Percentiles rank a stretch among this genome's conserved stretches.
phyloP scores from a whole-genome alignment of 1,140 invertebrate species.

The Apis florea region DNA sequence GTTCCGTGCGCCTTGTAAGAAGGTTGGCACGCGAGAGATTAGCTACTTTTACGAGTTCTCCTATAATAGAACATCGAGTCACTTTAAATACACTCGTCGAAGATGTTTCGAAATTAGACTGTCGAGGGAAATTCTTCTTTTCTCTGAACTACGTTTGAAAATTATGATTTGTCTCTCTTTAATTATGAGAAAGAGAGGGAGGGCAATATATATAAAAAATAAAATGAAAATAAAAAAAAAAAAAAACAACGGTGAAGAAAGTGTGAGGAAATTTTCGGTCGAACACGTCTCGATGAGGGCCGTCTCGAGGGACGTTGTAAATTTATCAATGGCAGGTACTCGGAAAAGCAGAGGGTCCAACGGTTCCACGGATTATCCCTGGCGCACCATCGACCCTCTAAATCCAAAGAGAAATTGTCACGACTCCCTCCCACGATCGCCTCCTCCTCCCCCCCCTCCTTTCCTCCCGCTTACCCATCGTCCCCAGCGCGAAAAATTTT shows the following conservation, averaged over 20 bases:
- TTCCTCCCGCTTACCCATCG: background rate
- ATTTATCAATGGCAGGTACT: slow-evolving; percentile 39
- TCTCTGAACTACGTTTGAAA: background rate
- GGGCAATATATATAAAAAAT: too few species aligned
- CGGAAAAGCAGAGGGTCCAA: slow-evolving; percentile 16
- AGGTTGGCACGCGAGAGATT: background rate
- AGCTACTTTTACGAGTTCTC: slow-evolving; percentile 9
- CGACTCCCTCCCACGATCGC: slow-evolving; percentile 5
- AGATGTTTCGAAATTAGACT: too few species aligned
- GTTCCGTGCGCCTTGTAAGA: slow-evolving; percentile 26
- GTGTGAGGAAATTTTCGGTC: background rate
- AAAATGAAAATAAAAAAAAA: too few species aligned
- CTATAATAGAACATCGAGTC: background rate
- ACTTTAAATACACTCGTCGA: background rate
- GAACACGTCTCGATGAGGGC: slow-evolving; percentile 1
- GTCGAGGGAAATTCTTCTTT: background rate
- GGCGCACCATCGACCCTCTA: background rate
- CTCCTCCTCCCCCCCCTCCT: too few species aligned
- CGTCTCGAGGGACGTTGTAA: slow-evolving; percentile 17
- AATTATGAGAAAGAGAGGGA: too few species aligned
- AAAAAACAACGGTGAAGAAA: background rate
- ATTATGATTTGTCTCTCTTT: background rate
- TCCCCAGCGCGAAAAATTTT: slow-evolving; percentile 11
- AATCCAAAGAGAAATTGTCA: slow-evolving; percentile 41
- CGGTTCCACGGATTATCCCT: slow-evolving; percentile 31